Evolutionary conservation across 1,140 invertebrate species (phyloP).

Genomic region (Bradysia coprophila): DNA sequence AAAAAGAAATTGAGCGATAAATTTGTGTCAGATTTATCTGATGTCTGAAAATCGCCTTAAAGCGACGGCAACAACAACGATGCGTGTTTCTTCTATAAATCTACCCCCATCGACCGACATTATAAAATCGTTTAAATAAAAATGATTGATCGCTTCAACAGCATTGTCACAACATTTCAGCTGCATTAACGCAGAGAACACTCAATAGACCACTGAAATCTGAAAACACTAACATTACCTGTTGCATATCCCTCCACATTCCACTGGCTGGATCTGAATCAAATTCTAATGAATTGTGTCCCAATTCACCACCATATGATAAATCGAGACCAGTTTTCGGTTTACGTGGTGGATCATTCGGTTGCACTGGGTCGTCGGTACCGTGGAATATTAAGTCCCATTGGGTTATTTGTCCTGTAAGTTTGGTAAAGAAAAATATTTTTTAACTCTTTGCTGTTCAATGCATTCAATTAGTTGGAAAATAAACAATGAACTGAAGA

Average conservation of each 20-base stretch:
- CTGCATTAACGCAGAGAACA: background rate
- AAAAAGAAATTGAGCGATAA: background rate
- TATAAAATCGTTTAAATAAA: no score
- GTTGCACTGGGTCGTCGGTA: slow-evolving; percentile 40
- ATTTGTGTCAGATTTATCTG: background rate
- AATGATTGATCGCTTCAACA: background rate
- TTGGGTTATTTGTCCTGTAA: slow-evolving; percentile 31
- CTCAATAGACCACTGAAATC: background rate
- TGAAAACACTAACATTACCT: slow-evolving; percentile 10
- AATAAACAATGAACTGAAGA: slow-evolving; percentile 4
- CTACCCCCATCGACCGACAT: no score
- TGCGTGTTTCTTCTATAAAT: no score
- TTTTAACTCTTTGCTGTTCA: no score
- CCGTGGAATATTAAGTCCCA: slow-evolving; percentile 64
- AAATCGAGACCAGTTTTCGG: background rate
- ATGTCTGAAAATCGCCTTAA: background rate
- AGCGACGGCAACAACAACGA: background rate
- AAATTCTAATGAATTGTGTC: slow-evolving; percentile 9
- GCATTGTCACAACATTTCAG: background rate
- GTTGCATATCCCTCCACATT: slow-evolving; percentile 23
- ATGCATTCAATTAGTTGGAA: background rate
- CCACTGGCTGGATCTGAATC: slow-evolving; percentile 8
- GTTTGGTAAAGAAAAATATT: background rate
- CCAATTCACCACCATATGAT: slow-evolving; percentile 6
- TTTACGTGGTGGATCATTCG: slow-evolving; percentile 17